phyloP scores from a whole-genome alignment of 1,140 invertebrate species.

The Apolygus lucorum region DNA sequence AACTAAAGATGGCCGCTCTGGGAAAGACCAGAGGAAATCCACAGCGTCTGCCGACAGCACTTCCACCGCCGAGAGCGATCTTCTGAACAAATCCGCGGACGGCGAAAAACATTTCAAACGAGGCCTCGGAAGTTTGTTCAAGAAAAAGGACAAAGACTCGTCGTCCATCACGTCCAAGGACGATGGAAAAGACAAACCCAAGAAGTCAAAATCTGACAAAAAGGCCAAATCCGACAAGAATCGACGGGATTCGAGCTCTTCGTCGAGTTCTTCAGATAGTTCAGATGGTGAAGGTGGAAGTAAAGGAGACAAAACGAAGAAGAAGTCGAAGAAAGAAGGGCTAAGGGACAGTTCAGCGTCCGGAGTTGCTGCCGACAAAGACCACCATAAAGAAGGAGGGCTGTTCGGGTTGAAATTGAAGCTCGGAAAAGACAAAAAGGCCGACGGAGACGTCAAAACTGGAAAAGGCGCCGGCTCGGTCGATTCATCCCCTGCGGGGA shows the following conservation, averaged over 20 bases:
- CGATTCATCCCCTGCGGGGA: background rate
- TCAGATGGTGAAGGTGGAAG: too few relatives aligned
- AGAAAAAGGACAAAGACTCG: background rate
- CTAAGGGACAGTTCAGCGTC: background rate
- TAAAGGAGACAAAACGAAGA: constrained; percentile 32
- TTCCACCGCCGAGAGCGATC: background rate
- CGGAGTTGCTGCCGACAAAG: background rate
- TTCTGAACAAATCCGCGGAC: background rate
- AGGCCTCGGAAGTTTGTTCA: background rate
- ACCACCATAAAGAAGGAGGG: background rate
- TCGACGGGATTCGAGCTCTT: too few relatives aligned
- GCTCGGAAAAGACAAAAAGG: constrained; percentile 26
- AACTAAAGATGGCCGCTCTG: too few relatives aligned
- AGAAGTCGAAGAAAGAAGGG: constrained; percentile 34
- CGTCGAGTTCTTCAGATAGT: too few relatives aligned
- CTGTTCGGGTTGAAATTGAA: constrained; percentile 23
- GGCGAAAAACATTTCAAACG: background rate
- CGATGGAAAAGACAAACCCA: too few relatives aligned
- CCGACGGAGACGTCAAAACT: constrained; percentile 8
- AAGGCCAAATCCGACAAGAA: too few relatives aligned
- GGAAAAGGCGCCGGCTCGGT: constrained; percentile 16
- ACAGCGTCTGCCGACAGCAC: background rate
- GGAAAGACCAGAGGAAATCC: background rate
- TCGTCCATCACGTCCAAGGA: too few relatives aligned
- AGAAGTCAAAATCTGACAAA: too few relatives aligned